Conservation (phyloP, 1,140 invertebrate species). For the Listronotus oregonensis region DNA sequence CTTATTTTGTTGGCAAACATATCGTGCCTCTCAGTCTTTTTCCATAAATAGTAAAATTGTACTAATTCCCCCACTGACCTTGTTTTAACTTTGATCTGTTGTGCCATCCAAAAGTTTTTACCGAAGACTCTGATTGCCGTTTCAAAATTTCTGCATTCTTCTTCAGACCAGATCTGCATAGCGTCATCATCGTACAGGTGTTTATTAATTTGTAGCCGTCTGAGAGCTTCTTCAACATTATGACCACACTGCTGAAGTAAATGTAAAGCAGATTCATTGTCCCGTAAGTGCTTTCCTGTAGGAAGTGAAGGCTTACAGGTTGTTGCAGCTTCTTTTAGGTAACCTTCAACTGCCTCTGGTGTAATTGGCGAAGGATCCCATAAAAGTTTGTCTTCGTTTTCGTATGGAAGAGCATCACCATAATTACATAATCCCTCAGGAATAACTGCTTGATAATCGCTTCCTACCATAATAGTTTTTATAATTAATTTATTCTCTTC, state of each 20-base stretch:
- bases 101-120: slow-evolving; percentile 93
- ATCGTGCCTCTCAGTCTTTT: slow-evolving; percentile 96
- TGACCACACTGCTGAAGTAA: slow-evolving; percentile 90
- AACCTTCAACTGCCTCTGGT: slow-evolving; percentile 78
- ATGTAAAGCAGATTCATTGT: slow-evolving; percentile 92
- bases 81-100: slow-evolving; percentile 90
- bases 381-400: slow-evolving; percentile 92
- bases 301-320: slow-evolving; percentile 62
- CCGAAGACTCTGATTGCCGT: slow-evolving; percentile 88
- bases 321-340: slow-evolving; percentile 71
- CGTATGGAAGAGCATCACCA: slow-evolving; percentile 76
- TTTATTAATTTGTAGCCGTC: slow-evolving; percentile 72
- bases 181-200: slow-evolving; percentile 66
- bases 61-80: slow-evolving; percentile 92
- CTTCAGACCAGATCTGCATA: slow-evolving; percentile 91
- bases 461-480: slow-evolving; percentile 68
- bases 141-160: slow-evolving; percentile 96
- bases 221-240: slow-evolving; percentile 87
- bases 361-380: slow-evolving; percentile 85
- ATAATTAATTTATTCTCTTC: slow-evolving; percentile 32
- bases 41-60: slow-evolving; percentile 98
- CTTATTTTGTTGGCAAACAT: slow-evolving; percentile 81
- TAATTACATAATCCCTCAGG: slow-evolving; percentile 88
- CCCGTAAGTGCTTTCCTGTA: slow-evolving; percentile 77
- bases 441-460: slow-evolving; percentile 89